Conservation (phyloP, 2,888 invertebrate species). For the Anoplius nigerrimus region DNA sequence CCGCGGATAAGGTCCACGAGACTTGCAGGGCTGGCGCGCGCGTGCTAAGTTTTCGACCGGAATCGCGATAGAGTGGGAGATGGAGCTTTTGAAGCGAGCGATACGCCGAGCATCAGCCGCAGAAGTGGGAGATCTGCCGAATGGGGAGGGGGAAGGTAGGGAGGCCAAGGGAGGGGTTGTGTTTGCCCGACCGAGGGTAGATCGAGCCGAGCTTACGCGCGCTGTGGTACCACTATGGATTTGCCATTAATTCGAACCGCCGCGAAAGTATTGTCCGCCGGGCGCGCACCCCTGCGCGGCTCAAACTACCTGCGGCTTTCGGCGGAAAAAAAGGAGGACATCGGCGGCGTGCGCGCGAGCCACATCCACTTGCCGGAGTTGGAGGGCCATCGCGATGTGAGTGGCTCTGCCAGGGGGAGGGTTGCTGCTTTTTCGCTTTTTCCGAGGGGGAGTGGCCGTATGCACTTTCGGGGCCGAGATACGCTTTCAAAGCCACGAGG, state of each 20-base stretch:
- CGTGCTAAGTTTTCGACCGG: slow-evolving; percentile 10
- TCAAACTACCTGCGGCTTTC: slow-evolving; percentile 59
- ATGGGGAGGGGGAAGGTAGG: too few relatives aligned
- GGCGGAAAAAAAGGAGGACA: slow-evolving; percentile 38
- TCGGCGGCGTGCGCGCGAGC: slow-evolving; percentile 15
- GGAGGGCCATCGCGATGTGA: slow-evolving; percentile 28
- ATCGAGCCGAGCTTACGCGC: slow-evolving; percentile 54
- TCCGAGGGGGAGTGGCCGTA: too few relatives aligned
- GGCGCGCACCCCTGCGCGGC: slow-evolving; percentile 52
- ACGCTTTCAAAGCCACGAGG: too few relatives aligned
- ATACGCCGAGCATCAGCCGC: neutral
- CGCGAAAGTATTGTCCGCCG: slow-evolving; percentile 63
- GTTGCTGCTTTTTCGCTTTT: too few relatives aligned
- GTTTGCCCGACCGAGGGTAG: slow-evolving; percentile 37
- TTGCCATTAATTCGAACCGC: slow-evolving; percentile 70
- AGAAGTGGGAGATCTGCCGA: neutral
- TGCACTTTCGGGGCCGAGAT: too few relatives aligned
- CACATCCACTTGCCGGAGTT: slow-evolving; percentile 28
- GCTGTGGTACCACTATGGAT: slow-evolving; percentile 66
- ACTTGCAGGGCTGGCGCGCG: too few relatives aligned
- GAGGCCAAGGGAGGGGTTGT: slow-evolving; percentile 23
- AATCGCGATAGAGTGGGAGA: slow-evolving; percentile 44
- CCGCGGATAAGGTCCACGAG: neutral
- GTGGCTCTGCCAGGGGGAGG: neutral
- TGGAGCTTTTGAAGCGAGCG: slow-evolving; percentile 50